These are phyloP conservation scores for Tiliqua scincoides DNA, from an alignment of 2,113 vertebrate species.

Conservation along the genomic window DNA sequence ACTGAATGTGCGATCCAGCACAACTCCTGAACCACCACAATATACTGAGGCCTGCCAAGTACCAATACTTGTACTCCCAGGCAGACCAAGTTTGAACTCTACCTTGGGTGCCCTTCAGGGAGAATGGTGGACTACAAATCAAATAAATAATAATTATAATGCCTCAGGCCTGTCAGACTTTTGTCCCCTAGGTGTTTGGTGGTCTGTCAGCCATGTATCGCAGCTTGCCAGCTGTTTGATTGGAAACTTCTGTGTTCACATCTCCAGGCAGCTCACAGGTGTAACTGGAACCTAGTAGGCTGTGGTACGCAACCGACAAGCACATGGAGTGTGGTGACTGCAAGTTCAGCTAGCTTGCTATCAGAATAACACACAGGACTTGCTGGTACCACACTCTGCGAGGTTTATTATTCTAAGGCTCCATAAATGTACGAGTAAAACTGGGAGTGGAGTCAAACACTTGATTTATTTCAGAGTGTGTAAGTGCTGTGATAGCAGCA, in stretches of 20 bases:
- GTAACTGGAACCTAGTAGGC: not conserved
- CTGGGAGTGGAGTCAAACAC: not conserved
- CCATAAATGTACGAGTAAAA: not conserved
- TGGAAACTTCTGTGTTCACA: not conserved
- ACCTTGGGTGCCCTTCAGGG: not conserved
- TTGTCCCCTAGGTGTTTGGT: not conserved
- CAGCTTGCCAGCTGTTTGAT: not conserved
- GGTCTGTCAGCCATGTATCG: not conserved
- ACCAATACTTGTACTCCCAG: not conserved
- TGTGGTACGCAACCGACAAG: too few relatives aligned
- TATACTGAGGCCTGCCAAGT: too few relatives aligned
- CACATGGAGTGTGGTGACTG: not conserved
- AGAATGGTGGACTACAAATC: too few relatives aligned
- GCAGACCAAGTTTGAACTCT: too few relatives aligned
- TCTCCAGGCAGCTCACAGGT: not conserved
- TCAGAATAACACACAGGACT: not conserved
- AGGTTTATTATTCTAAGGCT: not conserved
- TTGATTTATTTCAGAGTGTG: not conserved
- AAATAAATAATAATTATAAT: too few relatives aligned
- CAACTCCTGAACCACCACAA: not conserved
- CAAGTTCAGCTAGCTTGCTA: not conserved
- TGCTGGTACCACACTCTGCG: not conserved
- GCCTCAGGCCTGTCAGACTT: not conserved
- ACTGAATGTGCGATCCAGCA: not conserved
- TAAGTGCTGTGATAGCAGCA: not conserved